Percentiles rank a stretch among this genome's conserved stretches.
These are phyloP conservation scores for Florisuga fusca DNA, from an alignment of 2,797 vertebrate genomes.

Conservation along the genomic window DNA sequence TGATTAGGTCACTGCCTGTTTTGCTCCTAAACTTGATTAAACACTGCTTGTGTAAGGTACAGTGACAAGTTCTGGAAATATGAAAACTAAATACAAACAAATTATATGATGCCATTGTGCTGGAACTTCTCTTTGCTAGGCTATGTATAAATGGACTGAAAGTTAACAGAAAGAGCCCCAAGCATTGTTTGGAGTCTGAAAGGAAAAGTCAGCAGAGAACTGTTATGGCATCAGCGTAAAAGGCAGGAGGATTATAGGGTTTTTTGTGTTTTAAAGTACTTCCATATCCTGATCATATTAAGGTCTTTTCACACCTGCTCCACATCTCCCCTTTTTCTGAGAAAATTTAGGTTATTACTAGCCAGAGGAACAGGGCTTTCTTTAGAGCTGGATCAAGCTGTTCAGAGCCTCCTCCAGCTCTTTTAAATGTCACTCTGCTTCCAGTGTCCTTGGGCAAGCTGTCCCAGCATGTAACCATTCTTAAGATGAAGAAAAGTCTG, in stretches of 20 bases:
- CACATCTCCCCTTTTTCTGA: not conserved
- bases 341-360: not conserved
- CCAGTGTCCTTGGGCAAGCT: not conserved
- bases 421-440: not conserved
- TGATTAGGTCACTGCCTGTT: not conserved
- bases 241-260: not conserved
- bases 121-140: not conserved
- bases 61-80: not conserved
- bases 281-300: not conserved
- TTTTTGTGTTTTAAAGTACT: not conserved
- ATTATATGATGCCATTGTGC: not conserved
- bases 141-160: not conserved
- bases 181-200: not conserved
- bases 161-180: not conserved
- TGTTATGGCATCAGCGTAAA: not conserved
- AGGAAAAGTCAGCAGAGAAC: rapidly evolving
- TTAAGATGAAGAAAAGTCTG: not conserved
- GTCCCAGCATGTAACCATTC: rapidly evolving
- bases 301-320: not conserved
- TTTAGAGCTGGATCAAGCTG: not conserved
- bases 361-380: not conserved
- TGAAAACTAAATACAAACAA: not conserved
- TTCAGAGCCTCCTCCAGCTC: not conserved
- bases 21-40: not conserved
- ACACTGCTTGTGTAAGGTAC: not conserved